Evolutionary conservation across 2,888 invertebrate species (phyloP).

Genomic region (Xanthorhoe designata): DNA sequence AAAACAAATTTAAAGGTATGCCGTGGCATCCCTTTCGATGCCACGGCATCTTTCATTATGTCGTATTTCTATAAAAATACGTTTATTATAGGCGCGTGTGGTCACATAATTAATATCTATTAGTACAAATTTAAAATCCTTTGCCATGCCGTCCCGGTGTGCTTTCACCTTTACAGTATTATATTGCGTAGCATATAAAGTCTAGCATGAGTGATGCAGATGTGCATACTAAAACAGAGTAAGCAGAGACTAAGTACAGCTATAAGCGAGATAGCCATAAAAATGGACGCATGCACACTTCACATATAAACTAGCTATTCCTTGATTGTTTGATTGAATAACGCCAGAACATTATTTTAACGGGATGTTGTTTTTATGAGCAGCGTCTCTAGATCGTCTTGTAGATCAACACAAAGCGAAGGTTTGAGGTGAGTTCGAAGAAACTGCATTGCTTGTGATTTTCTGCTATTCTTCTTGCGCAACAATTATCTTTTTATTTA

Average conservation of each 20-base stretch:
- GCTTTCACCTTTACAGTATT: too few relatives aligned
- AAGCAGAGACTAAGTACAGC: constrained; percentile 18
- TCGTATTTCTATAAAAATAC: too few relatives aligned
- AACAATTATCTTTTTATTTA: background rate
- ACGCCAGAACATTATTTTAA: constrained; percentile 26
- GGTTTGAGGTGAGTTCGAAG: constrained; percentile 4
- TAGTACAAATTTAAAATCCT: too few relatives aligned
- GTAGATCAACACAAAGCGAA: constrained; percentile 12
- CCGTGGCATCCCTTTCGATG: too few relatives aligned
- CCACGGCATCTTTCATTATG: too few relatives aligned
- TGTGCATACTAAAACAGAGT: constrained; percentile 30
- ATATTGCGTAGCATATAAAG: constrained; percentile 24
- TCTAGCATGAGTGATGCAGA: constrained; percentile 17
- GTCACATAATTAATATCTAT: too few relatives aligned
- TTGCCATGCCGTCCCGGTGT: too few relatives aligned
- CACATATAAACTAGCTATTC: constrained; percentile 32
- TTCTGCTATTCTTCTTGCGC: background rate
- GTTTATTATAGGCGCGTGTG: too few relatives aligned
- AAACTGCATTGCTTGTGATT: constrained; percentile 1
- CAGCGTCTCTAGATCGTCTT: background rate
- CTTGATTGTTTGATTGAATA: constrained; percentile 31
- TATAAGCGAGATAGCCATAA: constrained; percentile 35
- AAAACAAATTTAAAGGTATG: too few relatives aligned
- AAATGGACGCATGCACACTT: constrained; percentile 27
- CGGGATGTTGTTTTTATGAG: constrained; percentile 24